phyloP scores from a whole-genome alignment of 2,113 vertebrate genomes.

The Python bivittatus region DNA sequence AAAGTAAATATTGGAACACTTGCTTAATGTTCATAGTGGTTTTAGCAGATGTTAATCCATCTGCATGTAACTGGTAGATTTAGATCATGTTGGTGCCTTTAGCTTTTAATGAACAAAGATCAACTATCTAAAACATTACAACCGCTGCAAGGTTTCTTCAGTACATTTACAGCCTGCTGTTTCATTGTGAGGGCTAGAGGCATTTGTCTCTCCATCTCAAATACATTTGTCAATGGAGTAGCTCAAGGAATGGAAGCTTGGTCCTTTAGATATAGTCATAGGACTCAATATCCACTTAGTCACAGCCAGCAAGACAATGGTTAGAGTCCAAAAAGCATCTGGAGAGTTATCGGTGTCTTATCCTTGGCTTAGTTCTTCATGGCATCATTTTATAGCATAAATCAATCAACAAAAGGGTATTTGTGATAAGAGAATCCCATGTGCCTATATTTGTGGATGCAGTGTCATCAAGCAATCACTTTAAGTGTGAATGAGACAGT shows the following conservation, averaged over 20 bases:
- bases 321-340: background rate
- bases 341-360: too few relatives aligned
- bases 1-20: conserved; percentile 85
- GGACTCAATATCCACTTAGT: background rate
- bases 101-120: conserved; percentile 68
- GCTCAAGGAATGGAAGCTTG: background rate
- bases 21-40: conserved; percentile 77
- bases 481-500: too few relatives aligned
- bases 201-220: conserved; percentile 42
- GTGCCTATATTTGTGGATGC: background rate
- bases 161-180: background rate
- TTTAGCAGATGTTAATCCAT: conserved; percentile 84
- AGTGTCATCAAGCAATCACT: too few relatives aligned
- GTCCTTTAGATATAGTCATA: background rate
- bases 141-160: conserved; percentile 47
- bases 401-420: background rate
- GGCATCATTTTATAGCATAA: background rate
- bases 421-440: background rate
- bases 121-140: conserved; percentile 55
- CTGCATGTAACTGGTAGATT: conserved; percentile 67
- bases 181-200: conserved; percentile 29
- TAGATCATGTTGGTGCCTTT: conserved; percentile 70
- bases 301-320: background rate
- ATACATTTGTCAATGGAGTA: background rate
- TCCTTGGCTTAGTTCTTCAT: background rate